A percentile compares a stretch with the other conserved stretches of the same genome.
phyloP scores from a whole-genome alignment of 2,888 invertebrate genomes.

The Ichneumoninae sp. region DNA sequence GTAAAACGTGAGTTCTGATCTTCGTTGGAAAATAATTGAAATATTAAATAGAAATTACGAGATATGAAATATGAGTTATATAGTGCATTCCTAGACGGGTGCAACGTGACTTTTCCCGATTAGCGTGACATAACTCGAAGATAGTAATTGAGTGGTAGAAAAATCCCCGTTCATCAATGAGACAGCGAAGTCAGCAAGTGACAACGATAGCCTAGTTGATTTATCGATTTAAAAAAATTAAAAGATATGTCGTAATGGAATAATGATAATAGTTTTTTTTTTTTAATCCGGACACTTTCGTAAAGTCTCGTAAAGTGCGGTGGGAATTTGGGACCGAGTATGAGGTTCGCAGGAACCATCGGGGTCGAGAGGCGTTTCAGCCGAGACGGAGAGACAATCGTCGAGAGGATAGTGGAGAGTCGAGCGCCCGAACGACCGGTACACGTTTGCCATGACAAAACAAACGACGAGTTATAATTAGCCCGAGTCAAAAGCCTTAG shows the following conservation, averaged over 20 bases:
- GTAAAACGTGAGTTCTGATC: no score
- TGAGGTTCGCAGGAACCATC: background rate
- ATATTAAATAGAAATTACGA: background rate
- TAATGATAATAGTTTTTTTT: background rate
- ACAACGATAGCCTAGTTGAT: background rate
- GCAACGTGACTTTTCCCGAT: background rate
- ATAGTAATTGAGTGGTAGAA: no score
- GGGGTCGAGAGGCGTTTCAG: background rate
- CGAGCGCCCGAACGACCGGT: background rate
- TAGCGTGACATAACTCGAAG: background rate
- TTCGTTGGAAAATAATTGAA: no score
- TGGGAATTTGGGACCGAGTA: background rate
- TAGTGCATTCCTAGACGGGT: background rate
- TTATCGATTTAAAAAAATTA: background rate
- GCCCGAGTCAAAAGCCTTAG: background rate
- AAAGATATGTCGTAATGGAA: background rate
- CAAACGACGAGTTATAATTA: background rate
- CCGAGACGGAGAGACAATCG: background rate
- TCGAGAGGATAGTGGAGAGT: constrained; percentile 1
- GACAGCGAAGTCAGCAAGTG: background rate
- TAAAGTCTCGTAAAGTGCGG: background rate
- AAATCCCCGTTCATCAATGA: background rate
- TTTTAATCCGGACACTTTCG: background rate
- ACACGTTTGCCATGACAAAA: background rate
- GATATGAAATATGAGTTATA: background rate